These are phyloP conservation scores for Panzeria rudis DNA, from an alignment of 2,888 invertebrate species.

Conservation along the genomic window DNA sequence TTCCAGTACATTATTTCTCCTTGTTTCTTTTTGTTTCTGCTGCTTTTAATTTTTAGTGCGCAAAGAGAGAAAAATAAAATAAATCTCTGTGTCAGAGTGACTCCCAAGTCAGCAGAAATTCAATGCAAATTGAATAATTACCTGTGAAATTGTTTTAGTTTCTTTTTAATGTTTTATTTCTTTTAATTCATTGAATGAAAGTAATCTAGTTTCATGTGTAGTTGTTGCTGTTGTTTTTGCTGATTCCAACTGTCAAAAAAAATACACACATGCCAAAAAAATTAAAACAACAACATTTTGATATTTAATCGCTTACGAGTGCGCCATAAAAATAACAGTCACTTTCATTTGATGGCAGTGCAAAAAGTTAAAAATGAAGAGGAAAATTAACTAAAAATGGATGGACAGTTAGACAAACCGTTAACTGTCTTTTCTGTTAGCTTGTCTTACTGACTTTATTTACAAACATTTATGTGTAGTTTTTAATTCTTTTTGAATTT, in stretches of 20 bases:
- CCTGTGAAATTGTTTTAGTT: constrained; percentile 65
- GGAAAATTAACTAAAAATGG: constrained; percentile 35
- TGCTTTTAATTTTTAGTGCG: constrained; percentile 33
- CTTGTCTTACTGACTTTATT: constrained; percentile 48
- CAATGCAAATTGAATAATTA: constrained; percentile 71
- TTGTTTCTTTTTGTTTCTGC: constrained; percentile 27
- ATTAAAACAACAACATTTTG: constrained; percentile 23
- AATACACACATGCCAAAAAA: constrained; percentile 57
- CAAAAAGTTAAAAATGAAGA: constrained; percentile 43
- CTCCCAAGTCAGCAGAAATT: constrained; percentile 55
- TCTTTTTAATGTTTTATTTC: constrained; percentile 12
- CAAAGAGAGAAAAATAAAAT: constrained; percentile 31
- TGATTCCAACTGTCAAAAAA: constrained; percentile 67
- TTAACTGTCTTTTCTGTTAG: constrained; percentile 4
- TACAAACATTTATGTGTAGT: background rate
- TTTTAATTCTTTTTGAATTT: constrained; percentile 48
- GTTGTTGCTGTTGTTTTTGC: constrained; percentile 43
- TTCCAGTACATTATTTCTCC: constrained; percentile 43
- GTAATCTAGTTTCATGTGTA: constrained; percentile 56
- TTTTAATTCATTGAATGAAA: constrained; percentile 62
- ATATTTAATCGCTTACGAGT: background rate
- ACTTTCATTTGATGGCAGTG: constrained; percentile 63
- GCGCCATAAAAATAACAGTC: constrained; percentile 33
- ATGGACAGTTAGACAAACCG: constrained; percentile 33
- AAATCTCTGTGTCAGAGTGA: constrained; percentile 22